Conservation (phyloP, 2,113 vertebrate genomes). For the Glaucomys volans region DNA sequence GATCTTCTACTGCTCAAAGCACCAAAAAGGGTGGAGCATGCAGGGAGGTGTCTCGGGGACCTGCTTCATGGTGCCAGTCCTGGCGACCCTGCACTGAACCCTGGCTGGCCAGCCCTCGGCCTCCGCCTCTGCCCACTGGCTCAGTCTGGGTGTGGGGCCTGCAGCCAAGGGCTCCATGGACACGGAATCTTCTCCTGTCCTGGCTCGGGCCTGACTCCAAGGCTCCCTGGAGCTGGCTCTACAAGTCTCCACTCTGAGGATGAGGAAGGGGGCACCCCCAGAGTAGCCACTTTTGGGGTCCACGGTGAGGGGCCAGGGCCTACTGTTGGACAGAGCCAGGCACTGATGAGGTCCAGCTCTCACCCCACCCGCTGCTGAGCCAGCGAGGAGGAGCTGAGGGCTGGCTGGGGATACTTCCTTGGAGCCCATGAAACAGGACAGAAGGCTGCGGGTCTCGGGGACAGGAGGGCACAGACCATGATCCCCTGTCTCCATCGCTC, state of each 20-base stretch:
- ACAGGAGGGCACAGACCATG: not conserved
- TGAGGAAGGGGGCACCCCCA: not conserved
- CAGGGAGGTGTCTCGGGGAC: not conserved
- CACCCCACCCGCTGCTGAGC: too few relatives aligned
- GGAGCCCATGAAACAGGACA: rapidly evolving
- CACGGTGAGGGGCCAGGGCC: too few relatives aligned
- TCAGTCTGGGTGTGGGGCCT: too few relatives aligned
- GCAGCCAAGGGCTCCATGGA: too few relatives aligned
- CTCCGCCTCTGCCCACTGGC: rapidly evolving
- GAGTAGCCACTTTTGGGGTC: not conserved
- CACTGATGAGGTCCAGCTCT: not conserved
- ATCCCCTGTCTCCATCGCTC: not conserved
- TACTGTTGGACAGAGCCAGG: too few relatives aligned
- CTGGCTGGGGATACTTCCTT: not conserved
- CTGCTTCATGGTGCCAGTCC: too few relatives aligned
- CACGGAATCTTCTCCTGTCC: rapidly evolving
- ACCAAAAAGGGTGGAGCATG: not conserved
- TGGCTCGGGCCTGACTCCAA: rapidly evolving
- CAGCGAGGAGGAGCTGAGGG: rapidly evolving
- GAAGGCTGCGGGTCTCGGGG: rapidly evolving
- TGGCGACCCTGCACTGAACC: not conserved
- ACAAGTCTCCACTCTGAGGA: not conserved
- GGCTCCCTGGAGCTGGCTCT: rapidly evolving
- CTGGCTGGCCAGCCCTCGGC: not conserved
- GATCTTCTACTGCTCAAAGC: not conserved